phyloP scores from a whole-genome alignment of 2,113 vertebrate species.

The Vanacampus margaritifer region DNA sequence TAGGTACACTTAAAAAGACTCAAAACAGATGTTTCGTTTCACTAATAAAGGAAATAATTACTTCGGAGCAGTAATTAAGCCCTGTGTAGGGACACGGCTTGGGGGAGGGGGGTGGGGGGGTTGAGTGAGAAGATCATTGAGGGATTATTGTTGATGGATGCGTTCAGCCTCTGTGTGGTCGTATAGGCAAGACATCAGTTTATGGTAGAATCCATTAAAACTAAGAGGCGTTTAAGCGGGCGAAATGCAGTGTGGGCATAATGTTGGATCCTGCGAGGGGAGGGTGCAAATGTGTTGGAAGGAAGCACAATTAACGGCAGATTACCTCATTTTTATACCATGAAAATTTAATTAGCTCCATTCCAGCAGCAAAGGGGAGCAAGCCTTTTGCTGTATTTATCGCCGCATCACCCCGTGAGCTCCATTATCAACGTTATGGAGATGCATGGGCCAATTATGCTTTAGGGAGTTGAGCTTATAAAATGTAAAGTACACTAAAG shows the following conservation, averaged over 20 bases:
- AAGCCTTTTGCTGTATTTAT: constrained; percentile 39
- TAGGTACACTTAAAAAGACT: constrained; percentile 75
- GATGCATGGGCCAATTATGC: constrained; percentile 44
- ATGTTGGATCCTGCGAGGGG: constrained; percentile 53
- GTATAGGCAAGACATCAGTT: constrained; percentile 54
- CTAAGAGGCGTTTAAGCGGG: constrained; percentile 66
- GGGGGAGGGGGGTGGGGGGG: constrained; percentile 34
- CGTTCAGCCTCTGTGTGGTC: constrained; percentile 54
- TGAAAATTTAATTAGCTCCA: constrained; percentile 72
- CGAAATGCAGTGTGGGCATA: constrained; percentile 62
- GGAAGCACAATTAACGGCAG: constrained; percentile 58
- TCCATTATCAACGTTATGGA: constrained; percentile 55
- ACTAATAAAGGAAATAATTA: constrained; percentile 78
- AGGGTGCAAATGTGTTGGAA: constrained; percentile 49
- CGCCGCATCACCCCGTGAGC: constrained; percentile 48
- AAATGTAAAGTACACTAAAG: constrained; percentile 28
- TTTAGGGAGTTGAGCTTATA: constrained; percentile 56
- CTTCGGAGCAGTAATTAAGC: constrained; percentile 77
- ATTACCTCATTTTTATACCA: constrained; percentile 64
- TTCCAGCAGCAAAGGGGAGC: constrained; percentile 50
- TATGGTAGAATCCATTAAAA: constrained; percentile 73
- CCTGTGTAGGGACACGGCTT: constrained; percentile 59
- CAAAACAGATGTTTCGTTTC: constrained; percentile 75
- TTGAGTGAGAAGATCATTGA: constrained; percentile 65
- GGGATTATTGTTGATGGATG: constrained; percentile 68